Evolutionary conservation across 2,113 vertebrate species (phyloP), one percentile per base, ranked within the genome.

Genomic region (Urocolius indicus): DNA sequence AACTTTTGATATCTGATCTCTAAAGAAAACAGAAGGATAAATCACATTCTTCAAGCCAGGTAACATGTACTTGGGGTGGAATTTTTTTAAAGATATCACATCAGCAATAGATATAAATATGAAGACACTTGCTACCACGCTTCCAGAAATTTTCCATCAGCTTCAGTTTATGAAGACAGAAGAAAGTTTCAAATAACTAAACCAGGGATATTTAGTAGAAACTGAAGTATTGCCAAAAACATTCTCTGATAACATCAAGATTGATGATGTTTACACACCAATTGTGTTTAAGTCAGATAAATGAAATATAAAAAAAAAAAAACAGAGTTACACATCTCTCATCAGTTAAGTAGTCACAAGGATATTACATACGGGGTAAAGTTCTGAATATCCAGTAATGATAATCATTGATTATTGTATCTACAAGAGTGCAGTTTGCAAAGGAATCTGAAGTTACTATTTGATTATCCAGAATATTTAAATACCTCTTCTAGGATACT

Each of bases 301-400:
- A 67, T 10, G 19, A 82, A 85, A 85, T 19, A 11, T 7, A 8
- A 77, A 77, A 90, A 78, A 75, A 23, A 41, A 63, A 92, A 45
- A 29, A 6, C 13, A 2, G 2, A 20, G 16, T 36, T 38, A 27
- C 13, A 10, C 2, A 9, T 23, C 5, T 45, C 11, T 41, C 4
- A 1, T 29, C 51, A 26, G 15, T 45, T 73, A 32, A 75, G 62
- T 10, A 6, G 0, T 55, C 5, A 4, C 17, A 84, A 54, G 22
- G 26, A 32, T 11, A 36, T 45, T 12, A 52, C 9, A 34, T 6
- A 19, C 6, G 10, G 8, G 5, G 9, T 43, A 7, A 74, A 55
- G 26, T 26, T 74, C 46, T 38, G 32, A 48, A 27, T 29, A 59
- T 23, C 13, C 18, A 16, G 2, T 16, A 81, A 20, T 1, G 4